Conservation (phyloP, 2,888 invertebrate species). For the Altica lythri region DNA sequence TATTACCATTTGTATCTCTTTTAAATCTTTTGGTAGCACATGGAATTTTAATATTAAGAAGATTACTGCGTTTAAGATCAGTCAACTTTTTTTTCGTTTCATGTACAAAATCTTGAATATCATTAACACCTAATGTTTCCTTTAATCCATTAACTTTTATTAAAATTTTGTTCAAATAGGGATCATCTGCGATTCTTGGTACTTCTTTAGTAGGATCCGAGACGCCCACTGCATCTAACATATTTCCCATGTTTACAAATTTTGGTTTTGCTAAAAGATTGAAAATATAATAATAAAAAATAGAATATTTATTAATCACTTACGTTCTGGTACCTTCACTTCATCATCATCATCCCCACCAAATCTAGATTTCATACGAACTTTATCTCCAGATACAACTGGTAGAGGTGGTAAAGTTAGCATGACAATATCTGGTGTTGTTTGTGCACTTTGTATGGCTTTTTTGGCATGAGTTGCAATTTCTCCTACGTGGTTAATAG, state of each 20-base stretch:
- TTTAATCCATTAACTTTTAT: conserved; percentile 4
- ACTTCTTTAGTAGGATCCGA: conserved; percentile 44
- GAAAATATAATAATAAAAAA: conserved; percentile 2
- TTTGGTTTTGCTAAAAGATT: conserved; percentile 18
- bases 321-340: conserved; percentile 8
- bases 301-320: background rate
- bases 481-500: conserved; percentile 49
- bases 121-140: conserved; percentile 29
- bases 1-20: conserved; percentile 13
- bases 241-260: conserved; percentile 48
- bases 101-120: conserved; percentile 39
- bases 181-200: background rate
- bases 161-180: conserved; percentile 4
- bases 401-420: conserved; percentile 11
- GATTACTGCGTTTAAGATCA: conserved; percentile 27
- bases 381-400: background rate
- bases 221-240: conserved; percentile 52
- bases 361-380: conserved; percentile 11
- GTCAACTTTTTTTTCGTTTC: conserved; percentile 40
- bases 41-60: conserved; percentile 20
- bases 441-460: conserved; percentile 25
- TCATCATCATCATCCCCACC: conserved; percentile 12
- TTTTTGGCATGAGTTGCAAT: conserved; percentile 49
- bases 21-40: conserved; percentile 15
- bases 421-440: conserved; percentile 21